Percentiles rank a stretch among this genome's conserved stretches.
These are phyloP conservation scores for Plebejus argus DNA, from an alignment of 2,888 invertebrate species.

Conservation along the genomic window DNA sequence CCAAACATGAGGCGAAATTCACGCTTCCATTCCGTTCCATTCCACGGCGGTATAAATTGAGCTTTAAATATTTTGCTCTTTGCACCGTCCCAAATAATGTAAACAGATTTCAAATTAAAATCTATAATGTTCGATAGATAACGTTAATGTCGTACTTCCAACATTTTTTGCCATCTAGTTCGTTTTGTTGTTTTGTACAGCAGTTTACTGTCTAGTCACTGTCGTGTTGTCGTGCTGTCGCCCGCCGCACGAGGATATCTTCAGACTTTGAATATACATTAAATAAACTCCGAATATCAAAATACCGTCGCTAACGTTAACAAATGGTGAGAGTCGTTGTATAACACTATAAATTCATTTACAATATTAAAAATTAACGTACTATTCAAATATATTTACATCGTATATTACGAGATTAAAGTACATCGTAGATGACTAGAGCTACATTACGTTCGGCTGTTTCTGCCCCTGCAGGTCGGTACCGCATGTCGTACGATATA, in stretches of 20 bases:
- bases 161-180: too few relatives aligned
- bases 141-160: too few relatives aligned
- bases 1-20: too few relatives aligned
- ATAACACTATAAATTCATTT: constrained; percentile 49
- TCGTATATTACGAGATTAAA: constrained; percentile 39
- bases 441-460: constrained; percentile 30
- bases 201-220: neutral
- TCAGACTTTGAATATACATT: constrained; percentile 45
- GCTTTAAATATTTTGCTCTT: too few relatives aligned
- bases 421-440: constrained; percentile 48
- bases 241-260: constrained; percentile 43
- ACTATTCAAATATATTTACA: constrained; percentile 48
- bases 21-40: too few relatives aligned
- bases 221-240: constrained; percentile 19
- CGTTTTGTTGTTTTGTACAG: neutral
- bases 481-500: neutral
- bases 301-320: constrained; percentile 52
- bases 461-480: neutral
- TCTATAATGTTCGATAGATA: neutral
- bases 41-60: too few relatives aligned
- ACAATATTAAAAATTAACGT: constrained; percentile 51
- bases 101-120: neutral
- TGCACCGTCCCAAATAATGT: neutral
- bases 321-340: constrained; percentile 57
- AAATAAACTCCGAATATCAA: constrained; percentile 69